Evolutionary conservation across 1,140 invertebrate genomes (phyloP), one percentile per base, ranked within the genome.

Genomic region (Drusus annulatus): DNA sequence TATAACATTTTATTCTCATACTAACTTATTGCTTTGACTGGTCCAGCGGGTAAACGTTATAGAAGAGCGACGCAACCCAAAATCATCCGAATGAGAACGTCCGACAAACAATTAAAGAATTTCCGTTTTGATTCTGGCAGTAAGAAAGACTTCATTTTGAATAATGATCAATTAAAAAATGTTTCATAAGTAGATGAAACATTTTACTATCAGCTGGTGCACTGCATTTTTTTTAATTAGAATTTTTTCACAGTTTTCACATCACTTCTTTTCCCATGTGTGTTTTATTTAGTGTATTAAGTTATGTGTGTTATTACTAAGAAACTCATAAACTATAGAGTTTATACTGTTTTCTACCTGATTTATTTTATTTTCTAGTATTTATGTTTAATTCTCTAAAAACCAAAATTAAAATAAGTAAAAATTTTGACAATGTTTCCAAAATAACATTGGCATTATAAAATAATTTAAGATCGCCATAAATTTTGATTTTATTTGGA

Each of bases 81-180:
- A 87, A 89, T 90, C 87, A 89, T 90, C 86, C 86, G 88, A 88
- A 88, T 90, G 89, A 86, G 89, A 87, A 89, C 87, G 58, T 83
- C 88, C 78, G 88, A 90, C 86, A 89, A 89, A 89, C 89, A 90
- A 86, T 83, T 86, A 84, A 90, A 91, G 90, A 88, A 90, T 77
- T 91, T 91, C 87, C 88, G 88, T 89, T 91, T 91, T 87, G 90
- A 91, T 90, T 91, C 91, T 84, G 91, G 87, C 87, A 89, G 88
- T 89, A 88, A 88, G 87, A 84, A 83, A 84, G 36, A 74, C 45
- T 74, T 78, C 51, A 78, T 80, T 82, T 78, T 78, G 62, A 79
- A 76, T 79, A 71, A 79, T 52, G 65, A 52, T 52, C 51, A 77
- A 77, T 76, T 50, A 63, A 28, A 31, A 75, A 73, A 60, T 78